phyloP scores from a whole-genome alignment of 2,797 vertebrate species.

The Macropodus opercularis region DNA sequence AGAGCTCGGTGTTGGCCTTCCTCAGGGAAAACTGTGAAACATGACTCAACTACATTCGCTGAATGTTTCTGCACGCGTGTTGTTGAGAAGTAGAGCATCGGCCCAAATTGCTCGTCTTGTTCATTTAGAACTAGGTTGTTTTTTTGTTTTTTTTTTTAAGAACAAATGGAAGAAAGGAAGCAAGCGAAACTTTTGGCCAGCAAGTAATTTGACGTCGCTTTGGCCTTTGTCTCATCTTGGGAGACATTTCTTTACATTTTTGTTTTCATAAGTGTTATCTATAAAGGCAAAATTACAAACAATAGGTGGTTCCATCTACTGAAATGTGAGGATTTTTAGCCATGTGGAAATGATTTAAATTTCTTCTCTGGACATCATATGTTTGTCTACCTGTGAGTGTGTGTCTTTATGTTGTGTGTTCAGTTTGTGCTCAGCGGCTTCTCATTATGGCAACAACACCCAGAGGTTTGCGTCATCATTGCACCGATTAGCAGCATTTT shows the following conservation, averaged over 20 bases:
- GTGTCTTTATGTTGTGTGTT: neutral
- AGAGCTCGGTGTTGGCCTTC: neutral
- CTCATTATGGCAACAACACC: neutral
- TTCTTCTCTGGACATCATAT: conserved; percentile 30
- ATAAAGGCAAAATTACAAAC: too few species aligned
- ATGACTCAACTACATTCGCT: conserved; percentile 5
- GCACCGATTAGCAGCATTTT: conserved; percentile 20
- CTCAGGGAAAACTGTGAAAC: conserved; percentile 14
- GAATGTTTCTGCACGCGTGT: neutral
- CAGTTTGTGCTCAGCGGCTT: neutral
- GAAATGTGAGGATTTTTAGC: too few species aligned
- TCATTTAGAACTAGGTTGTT: neutral
- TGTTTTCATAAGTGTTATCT: too few species aligned
- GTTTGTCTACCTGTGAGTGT: neutral
- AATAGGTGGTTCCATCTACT: too few species aligned
- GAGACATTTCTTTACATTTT: too few species aligned
- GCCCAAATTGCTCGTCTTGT: neutral
- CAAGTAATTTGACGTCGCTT: too few species aligned
- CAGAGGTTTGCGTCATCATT: conserved; percentile 4
- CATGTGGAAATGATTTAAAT: conserved; percentile 11
- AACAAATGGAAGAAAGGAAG: too few species aligned
- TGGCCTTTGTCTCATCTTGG: too few species aligned
- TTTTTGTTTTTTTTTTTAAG: too few species aligned
- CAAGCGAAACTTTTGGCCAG: too few species aligned
- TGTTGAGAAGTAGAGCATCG: conserved; percentile 3